Evolutionary conservation across 2,113 vertebrate species (phyloP).

Genomic region (Octodon degus): DNA sequence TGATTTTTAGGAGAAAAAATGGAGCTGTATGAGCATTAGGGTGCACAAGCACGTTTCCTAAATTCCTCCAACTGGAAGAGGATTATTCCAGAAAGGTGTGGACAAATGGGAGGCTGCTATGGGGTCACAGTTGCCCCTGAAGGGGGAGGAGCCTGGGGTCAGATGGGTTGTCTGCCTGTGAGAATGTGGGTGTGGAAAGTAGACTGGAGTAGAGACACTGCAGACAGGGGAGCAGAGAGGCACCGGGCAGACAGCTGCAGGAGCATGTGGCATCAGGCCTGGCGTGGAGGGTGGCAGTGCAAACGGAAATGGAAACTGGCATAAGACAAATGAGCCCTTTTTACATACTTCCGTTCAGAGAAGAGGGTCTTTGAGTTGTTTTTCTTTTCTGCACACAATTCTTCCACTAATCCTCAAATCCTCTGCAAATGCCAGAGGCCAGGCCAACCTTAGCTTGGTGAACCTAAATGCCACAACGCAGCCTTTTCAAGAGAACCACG

Average conservation of each 20-base stretch:
- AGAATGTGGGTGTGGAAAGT: too few relatives aligned
- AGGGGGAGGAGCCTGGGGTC: neutral
- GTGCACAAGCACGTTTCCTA: neutral
- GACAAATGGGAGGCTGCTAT: neutral
- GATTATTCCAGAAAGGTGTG: neutral
- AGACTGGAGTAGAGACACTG: too few relatives aligned
- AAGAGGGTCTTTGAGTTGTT: constrained; percentile 11
- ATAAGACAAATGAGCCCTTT: constrained; percentile 2
- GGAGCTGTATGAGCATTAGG: neutral
- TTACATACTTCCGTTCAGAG: constrained; percentile 22
- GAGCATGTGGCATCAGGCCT: neutral
- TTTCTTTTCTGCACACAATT: constrained; percentile 78
- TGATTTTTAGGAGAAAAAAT: neutral
- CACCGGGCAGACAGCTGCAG: fast-evolving
- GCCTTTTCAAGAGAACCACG: neutral
- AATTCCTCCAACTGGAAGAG: neutral
- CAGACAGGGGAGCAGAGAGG: neutral
- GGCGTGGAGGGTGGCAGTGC: neutral
- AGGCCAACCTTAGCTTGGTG: constrained; percentile 73
- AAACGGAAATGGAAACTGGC: neutral
- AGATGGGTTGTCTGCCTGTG: neutral
- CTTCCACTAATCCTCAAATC: constrained; percentile 84
- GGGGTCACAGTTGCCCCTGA: neutral
- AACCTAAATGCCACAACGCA: neutral
- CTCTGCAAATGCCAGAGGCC: constrained; percentile 76